A percentile compares a stretch with the other conserved stretches of the same genome.
Evolutionary conservation across 2,888 invertebrate genomes (phyloP).

Genomic region (Meta bourneti): DNA sequence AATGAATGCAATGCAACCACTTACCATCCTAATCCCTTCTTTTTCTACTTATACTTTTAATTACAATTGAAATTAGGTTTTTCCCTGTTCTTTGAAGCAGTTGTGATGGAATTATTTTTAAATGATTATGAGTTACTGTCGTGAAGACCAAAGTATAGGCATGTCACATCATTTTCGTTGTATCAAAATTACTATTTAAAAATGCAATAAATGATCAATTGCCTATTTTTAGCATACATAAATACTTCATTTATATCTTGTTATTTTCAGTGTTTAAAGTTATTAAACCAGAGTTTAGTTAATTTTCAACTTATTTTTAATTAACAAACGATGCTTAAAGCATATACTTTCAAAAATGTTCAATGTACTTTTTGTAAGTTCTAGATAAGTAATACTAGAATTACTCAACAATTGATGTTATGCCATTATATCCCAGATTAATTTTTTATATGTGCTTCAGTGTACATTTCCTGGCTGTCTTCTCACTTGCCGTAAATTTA

Average conservation of each 20-base stretch:
- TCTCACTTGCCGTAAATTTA: not conserved
- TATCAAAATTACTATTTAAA: not conserved
- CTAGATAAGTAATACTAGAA: too few relatives aligned
- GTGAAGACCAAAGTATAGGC: not conserved
- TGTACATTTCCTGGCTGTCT: slow-evolving; percentile 13
- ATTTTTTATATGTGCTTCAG: not conserved
- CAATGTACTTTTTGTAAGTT: too few relatives aligned
- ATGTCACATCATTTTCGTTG: slow-evolving; percentile 31
- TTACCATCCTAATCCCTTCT: not conserved
- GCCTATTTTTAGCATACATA: too few relatives aligned
- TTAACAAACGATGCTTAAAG: too few relatives aligned
- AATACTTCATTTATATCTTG: too few relatives aligned
- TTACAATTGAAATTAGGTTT: not conserved
- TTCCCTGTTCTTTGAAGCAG: slow-evolving; percentile 5
- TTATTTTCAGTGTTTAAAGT: too few relatives aligned
- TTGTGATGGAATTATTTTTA: not conserved
- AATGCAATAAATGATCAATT: not conserved
- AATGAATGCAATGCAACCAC: not conserved
- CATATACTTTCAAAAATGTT: too few relatives aligned
- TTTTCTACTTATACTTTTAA: not conserved
- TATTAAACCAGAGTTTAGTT: too few relatives aligned
- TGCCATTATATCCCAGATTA: too few relatives aligned
- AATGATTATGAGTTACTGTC: not conserved
- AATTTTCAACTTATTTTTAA: too few relatives aligned
- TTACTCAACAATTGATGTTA: too few relatives aligned